Base-by-base conservation (phyloP, 2,113 vertebrate genomes). In the Thalassarche chlororhynchos region DNA sequence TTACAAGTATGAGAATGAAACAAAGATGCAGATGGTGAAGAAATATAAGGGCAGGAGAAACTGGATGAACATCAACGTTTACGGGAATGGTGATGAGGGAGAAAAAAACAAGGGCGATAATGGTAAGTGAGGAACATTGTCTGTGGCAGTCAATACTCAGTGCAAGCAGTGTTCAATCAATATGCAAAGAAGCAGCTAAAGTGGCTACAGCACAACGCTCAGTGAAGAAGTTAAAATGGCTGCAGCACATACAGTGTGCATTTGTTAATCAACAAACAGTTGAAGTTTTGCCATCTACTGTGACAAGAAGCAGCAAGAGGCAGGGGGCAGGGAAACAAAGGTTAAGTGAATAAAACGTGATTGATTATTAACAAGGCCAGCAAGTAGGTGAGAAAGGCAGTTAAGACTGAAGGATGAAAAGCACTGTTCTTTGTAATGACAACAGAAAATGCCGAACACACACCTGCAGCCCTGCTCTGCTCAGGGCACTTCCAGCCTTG, bases 111-210 rank as follows among this genome's bases (percentile, higher is more conserved):
- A 89, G 74, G 68, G 51, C 14, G 3, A 78, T 95, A 92, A 93
- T 78, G 42, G 91, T 72, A 92, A 95, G 86, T 94, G 94, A 94
- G 84, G 69, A 94, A 95, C 91, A 95, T 87, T 90, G 69, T 91
- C 74, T 95, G 87, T 94, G 90, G 82, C 87, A 96, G 89, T 89
- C 95, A 90, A 95, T 95, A 84, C 76, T 93, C 85, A 32, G 80
- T 28, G 71, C 0, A 4, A 97, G 72, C 60, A 34, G 71, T 40
- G 32, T 81, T 93, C 89, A 89, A 93, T 97, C 96, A 97, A 94
- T 94, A 95, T 97, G 94, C 84, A 95, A 93, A 96, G 91, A 28
- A 90, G 78, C 71, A 90, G 69, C 71, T 89, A 66, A 84, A 96
- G 93, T 89, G 87, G 65, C 87, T 92, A 65, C 65, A 82, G 78